Conservation (phyloP, 2,797 vertebrate species). For the Phaenicophaeus curvirostris region DNA sequence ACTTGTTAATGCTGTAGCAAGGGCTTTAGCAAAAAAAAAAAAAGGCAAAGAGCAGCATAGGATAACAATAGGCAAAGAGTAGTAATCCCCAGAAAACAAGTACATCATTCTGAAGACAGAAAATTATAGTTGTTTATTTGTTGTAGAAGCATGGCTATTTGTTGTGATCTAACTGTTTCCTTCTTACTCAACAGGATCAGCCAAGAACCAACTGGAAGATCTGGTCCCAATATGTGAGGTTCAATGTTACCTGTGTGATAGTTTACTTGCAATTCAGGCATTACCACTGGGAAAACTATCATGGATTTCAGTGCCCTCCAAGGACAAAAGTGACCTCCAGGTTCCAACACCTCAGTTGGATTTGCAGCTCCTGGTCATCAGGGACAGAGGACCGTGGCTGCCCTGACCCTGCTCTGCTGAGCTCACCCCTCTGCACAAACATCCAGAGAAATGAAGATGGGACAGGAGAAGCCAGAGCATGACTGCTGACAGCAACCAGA, state of each 20-base stretch:
- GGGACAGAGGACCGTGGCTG: not conserved
- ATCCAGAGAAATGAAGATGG: rapidly evolving
- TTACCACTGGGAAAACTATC: rapidly evolving
- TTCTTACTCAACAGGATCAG: not conserved
- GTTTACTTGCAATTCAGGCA: not conserved
- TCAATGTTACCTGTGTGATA: too few species aligned
- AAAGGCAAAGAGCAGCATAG: not conserved
- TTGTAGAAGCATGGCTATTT: too few species aligned
- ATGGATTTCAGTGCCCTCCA: rapidly evolving
- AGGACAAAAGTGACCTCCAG: not conserved
- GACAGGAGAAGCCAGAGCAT: not conserved
- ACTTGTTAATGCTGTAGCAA: not conserved
- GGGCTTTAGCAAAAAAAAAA: not conserved
- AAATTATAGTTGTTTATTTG: not conserved
- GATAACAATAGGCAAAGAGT: not conserved
- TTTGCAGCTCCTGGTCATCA: not conserved
- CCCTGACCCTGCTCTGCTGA: not conserved
- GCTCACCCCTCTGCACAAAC: rapidly evolving
- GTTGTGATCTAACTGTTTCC: not conserved
- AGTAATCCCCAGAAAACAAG: not conserved
- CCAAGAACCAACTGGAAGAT: too few species aligned
- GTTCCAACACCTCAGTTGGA: not conserved
- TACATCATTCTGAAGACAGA: not conserved
- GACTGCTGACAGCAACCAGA: not conserved
- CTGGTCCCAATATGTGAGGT: too few species aligned